Evolutionary conservation across 2,797 vertebrate genomes (phyloP).

Genomic region (Eutrigla gurnardus): DNA sequence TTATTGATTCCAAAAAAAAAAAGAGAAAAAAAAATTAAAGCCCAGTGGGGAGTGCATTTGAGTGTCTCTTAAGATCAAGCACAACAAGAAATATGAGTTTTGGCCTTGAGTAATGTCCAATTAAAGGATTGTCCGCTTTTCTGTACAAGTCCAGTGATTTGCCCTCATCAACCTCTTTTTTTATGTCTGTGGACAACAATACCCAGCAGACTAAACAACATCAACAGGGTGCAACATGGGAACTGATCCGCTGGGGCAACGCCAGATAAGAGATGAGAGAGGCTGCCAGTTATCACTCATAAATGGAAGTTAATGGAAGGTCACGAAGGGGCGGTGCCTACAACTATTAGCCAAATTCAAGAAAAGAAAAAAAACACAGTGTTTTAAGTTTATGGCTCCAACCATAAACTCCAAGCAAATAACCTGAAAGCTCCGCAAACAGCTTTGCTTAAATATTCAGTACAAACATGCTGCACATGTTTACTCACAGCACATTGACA

Average conservation of each 20-base stretch:
- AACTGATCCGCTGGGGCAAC: conserved; percentile 51
- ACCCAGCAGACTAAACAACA: conserved; percentile 64
- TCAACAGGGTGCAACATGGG: conserved; percentile 67
- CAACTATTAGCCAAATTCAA: conserved; percentile 28
- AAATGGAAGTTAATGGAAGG: conserved; percentile 57
- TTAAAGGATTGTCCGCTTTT: conserved; percentile 82
- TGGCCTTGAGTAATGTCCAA: conserved; percentile 87
- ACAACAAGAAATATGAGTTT: conserved; percentile 84
- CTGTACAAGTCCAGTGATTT: conserved; percentile 73
- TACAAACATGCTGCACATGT: neutral
- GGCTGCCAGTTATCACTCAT: conserved; percentile 37
- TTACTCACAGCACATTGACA: neutral
- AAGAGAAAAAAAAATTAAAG: conserved; percentile 67
- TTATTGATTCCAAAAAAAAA: conserved; percentile 84
- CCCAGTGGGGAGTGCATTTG: conserved; percentile 79
- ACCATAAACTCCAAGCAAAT: neutral
- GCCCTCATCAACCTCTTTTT: conserved; percentile 51
- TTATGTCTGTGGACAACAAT: conserved; percentile 70
- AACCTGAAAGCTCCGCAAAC: conserved; percentile 11
- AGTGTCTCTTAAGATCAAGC: conserved; percentile 85
- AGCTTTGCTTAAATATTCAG: conserved; percentile 2
- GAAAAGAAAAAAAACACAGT: neutral
- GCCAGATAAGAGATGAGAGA: conserved; percentile 61
- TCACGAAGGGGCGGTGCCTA: conserved; percentile 27
- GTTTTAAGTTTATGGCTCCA: conserved; percentile 16